Conservation (phyloP, 2,888 invertebrate genomes). For the Habroteleia sp. region DNA sequence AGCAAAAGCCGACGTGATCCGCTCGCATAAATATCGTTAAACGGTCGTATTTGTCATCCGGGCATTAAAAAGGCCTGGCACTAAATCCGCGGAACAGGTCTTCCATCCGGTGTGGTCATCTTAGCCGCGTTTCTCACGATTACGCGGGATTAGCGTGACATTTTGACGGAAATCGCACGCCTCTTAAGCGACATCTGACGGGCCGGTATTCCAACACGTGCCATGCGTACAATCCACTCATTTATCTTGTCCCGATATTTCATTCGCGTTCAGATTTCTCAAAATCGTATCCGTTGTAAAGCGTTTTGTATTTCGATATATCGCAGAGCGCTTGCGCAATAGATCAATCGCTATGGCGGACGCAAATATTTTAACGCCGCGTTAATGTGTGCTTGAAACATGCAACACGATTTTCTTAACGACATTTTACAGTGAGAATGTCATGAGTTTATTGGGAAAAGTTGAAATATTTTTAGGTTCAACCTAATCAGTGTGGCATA, state of each 20-base stretch:
- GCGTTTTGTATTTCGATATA: conserved; percentile 24
- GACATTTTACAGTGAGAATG: too few species aligned
- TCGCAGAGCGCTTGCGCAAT: conserved; percentile 33
- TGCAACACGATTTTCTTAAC: conserved; percentile 7
- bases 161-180: conserved; percentile 68
- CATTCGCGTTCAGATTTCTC: conserved; percentile 20
- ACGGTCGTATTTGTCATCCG: conserved; percentile 75
- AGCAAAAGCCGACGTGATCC: conserved; percentile 77
- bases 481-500: too few species aligned
- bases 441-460: too few species aligned
- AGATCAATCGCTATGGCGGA: conserved; percentile 13
- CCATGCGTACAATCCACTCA: conserved; percentile 32
- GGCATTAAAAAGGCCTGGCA: conserved; percentile 69
- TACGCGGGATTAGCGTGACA: conserved; percentile 65
- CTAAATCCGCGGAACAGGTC: conserved; percentile 60
- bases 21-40: conserved; percentile 77
- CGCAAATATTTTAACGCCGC: conserved; percentile 41
- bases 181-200: conserved; percentile 41
- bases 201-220: conserved; percentile 41
- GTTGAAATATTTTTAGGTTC: too few species aligned
- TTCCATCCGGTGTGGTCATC: conserved; percentile 53
- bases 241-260: conserved; percentile 33
- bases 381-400: conserved; percentile 11
- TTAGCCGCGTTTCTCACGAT: conserved; percentile 75
- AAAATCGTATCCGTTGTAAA: conserved; percentile 23